Evolutionary conservation across 2,888 invertebrate species (phyloP).

Genomic region (Coleophora deauratella): DNA sequence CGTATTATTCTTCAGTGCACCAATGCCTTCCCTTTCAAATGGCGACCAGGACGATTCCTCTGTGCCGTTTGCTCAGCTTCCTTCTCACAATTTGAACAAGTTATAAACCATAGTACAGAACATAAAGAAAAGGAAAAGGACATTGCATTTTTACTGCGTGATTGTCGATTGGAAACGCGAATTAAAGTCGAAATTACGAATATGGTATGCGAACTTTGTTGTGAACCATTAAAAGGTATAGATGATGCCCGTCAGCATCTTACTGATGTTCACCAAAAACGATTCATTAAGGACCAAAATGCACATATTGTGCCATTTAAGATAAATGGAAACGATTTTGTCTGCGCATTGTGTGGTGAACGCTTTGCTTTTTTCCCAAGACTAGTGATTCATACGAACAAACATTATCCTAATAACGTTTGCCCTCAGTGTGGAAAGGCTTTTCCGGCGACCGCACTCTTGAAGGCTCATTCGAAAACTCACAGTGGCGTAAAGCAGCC

Average conservation of each 20-base stretch:
- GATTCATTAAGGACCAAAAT: neutral
- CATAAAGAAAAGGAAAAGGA: conserved; percentile 19
- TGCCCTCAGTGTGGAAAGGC: conserved; percentile 42
- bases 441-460: too few species aligned
- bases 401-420: conserved; percentile 55
- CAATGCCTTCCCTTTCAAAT: conserved; percentile 56
- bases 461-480: too few species aligned
- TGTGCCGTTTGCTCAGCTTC: conserved; percentile 48
- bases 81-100: conserved; percentile 42
- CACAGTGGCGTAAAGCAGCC: too few species aligned
- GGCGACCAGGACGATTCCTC: conserved; percentile 48
- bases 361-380: too few species aligned
- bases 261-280: neutral
- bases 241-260: neutral
- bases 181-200: neutral
- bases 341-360: too few species aligned
- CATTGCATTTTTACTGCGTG: neutral
- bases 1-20: conserved; percentile 38
- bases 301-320: too few species aligned
- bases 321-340: too few species aligned
- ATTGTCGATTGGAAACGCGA: neutral
- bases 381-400: conserved; percentile 53
- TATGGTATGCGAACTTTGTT: neutral
- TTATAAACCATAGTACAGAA: conserved; percentile 36
- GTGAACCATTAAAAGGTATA: neutral